phyloP scores from a whole-genome alignment of 2,113 vertebrate species.

The Maccullochella peelii region DNA sequence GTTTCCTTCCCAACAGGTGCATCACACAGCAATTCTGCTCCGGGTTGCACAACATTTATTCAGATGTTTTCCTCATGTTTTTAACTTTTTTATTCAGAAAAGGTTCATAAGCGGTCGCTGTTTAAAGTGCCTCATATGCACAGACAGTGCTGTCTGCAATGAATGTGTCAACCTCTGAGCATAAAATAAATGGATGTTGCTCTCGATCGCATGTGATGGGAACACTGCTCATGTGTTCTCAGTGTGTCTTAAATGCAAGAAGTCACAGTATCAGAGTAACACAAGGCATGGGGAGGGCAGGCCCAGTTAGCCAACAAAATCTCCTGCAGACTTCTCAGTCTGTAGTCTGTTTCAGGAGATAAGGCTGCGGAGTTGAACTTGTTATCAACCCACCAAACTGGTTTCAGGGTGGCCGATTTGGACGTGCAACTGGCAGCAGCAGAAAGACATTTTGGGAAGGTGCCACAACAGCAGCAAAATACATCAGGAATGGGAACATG shows the following conservation, averaged over 20 bases:
- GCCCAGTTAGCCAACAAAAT: background rate
- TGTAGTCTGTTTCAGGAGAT: constrained; percentile 18
- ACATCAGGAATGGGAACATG: background rate
- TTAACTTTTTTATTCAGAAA: background rate
- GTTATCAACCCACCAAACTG: constrained; percentile 32
- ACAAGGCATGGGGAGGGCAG: background rate
- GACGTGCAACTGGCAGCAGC: background rate
- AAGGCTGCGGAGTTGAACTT: background rate
- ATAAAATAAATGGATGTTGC: background rate
- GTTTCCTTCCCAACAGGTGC: constrained; percentile 49
- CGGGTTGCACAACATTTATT: background rate
- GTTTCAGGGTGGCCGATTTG: constrained; percentile 27
- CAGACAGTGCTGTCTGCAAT: background rate
- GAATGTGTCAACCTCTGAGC: background rate
- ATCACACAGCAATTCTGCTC: constrained; percentile 1
- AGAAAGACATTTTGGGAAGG: constrained; percentile 10
- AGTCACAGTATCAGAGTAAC: background rate
- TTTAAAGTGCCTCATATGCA: background rate
- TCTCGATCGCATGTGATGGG: background rate
- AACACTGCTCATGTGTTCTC: background rate
- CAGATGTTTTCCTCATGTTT: background rate
- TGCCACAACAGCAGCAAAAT: background rate
- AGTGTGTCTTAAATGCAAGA: background rate
- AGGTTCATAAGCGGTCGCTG: background rate
- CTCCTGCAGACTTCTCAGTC: background rate